Percentiles rank a stretch among this genome's conserved stretches.
Evolutionary conservation across 2,888 invertebrate genomes (phyloP).

Genomic region (Eupithecia pulchellata): DNA sequence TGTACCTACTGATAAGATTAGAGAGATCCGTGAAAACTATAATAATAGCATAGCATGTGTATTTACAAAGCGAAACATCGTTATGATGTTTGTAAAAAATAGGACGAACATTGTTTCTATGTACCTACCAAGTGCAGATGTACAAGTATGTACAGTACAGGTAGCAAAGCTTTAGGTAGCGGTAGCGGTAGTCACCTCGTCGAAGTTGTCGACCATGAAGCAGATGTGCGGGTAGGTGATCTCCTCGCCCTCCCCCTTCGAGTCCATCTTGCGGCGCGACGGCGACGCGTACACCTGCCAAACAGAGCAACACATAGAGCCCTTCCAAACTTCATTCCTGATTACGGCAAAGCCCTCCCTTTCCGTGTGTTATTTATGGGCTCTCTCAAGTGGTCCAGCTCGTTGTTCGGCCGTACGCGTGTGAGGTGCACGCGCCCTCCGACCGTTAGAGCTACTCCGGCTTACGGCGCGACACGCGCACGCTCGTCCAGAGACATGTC

Average conservation of each 20-base stretch:
- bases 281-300: slow-evolving; percentile 97
- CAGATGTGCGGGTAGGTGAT: slow-evolving; percentile 99
- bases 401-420: too few relatives aligned
- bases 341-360: neutral
- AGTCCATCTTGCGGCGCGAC: slow-evolving; percentile 98
- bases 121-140: neutral
- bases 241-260: slow-evolving; percentile 98
- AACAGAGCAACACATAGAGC: neutral
- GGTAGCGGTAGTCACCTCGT: slow-evolving; percentile 88
- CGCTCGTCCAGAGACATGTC: too few relatives aligned
- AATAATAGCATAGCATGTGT: neutral
- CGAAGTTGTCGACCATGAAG: slow-evolving; percentile 99
- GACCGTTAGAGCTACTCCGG: too few relatives aligned
- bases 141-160: too few relatives aligned
- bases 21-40: neutral
- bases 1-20: neutral
- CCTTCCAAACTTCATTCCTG: too few relatives aligned
- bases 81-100: neutral
- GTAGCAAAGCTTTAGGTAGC: too few relatives aligned
- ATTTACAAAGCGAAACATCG: neutral
- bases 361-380: neutral
- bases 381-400: too few relatives aligned
- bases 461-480: too few relatives aligned
- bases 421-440: too few relatives aligned
- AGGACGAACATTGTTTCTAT: neutral